Evolutionary conservation across 2,113 vertebrate genomes (phyloP).

Genomic region (Psilopsiagon aurifrons): DNA sequence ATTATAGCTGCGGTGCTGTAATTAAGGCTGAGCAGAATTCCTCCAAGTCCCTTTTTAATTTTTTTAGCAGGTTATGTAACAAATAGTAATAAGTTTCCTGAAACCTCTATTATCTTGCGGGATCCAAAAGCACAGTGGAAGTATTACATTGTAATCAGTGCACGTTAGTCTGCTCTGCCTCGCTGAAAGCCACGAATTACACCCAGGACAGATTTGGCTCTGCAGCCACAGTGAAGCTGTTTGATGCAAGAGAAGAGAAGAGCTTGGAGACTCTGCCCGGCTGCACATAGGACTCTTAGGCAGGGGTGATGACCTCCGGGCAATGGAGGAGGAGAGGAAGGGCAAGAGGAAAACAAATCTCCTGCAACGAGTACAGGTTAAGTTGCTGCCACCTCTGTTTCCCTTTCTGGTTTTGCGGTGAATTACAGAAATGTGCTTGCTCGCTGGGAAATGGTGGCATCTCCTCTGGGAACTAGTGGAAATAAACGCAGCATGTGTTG

Average conservation of each 20-base stretch:
- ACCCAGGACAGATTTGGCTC: neutral
- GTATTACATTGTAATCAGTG: neutral
- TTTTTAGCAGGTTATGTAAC: neutral
- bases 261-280: no score
- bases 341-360: neutral
- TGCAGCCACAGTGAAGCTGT: neutral
- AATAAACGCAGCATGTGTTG: neutral
- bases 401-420: neutral
- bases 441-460: neutral
- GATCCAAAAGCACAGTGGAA: neutral
- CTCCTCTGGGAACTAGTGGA: neutral
- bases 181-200: neutral
- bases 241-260: no score
- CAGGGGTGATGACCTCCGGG: neutral
- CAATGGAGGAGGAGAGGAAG: neutral
- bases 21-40: slow-evolving; percentile 37
- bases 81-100: slow-evolving; percentile 34
- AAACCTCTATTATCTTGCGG: neutral
- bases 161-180: neutral
- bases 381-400: neutral
- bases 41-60: neutral
- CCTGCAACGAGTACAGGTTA: neutral
- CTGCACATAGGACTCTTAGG: neutral
- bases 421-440: neutral
- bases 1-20: slow-evolving; percentile 22